phyloP scores from a whole-genome alignment of 2,888 invertebrate species.

The Drosophila diplacantha region DNA sequence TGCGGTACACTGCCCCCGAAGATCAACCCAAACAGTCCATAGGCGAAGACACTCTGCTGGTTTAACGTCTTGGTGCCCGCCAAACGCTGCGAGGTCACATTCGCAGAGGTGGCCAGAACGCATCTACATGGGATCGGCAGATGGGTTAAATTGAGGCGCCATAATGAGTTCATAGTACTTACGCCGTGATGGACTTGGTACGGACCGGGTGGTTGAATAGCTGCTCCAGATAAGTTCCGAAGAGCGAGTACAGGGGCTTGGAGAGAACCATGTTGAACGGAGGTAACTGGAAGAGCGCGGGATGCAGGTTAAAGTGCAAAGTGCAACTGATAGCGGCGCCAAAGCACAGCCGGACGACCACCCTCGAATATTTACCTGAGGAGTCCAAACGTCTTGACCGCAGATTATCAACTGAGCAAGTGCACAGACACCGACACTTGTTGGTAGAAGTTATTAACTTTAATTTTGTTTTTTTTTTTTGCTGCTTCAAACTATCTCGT shows the following conservation, averaged over 20 bases:
- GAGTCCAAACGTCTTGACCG: conserved; percentile 25
- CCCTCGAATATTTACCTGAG: background rate
- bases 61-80: conserved; percentile 82
- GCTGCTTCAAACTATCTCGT: background rate
- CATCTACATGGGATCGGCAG: conserved; percentile 79
- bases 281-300: conserved; percentile 9
- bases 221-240: conserved; percentile 86
- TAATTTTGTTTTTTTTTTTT: background rate
- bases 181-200: conserved; percentile 90
- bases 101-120: conserved; percentile 84
- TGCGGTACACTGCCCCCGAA: conserved; percentile 90
- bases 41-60: conserved; percentile 84
- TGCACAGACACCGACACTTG: conserved; percentile 39
- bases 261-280: conserved; percentile 73
- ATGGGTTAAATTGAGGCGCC: background rate
- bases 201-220: conserved; percentile 86
- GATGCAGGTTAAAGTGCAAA: conserved; percentile 67
- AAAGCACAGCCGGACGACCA: background rate
- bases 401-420: conserved; percentile 39
- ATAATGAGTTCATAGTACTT: conserved; percentile 58
- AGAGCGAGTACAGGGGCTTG: conserved; percentile 84
- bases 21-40: conserved; percentile 86
- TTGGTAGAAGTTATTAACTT: conserved; percentile 22
- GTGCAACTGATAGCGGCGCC: conserved; percentile 53
- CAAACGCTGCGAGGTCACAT: conserved; percentile 85